Base-by-base conservation (phyloP, 2,888 invertebrate genomes). In the Pristionchus fissidentatus region DNA sequence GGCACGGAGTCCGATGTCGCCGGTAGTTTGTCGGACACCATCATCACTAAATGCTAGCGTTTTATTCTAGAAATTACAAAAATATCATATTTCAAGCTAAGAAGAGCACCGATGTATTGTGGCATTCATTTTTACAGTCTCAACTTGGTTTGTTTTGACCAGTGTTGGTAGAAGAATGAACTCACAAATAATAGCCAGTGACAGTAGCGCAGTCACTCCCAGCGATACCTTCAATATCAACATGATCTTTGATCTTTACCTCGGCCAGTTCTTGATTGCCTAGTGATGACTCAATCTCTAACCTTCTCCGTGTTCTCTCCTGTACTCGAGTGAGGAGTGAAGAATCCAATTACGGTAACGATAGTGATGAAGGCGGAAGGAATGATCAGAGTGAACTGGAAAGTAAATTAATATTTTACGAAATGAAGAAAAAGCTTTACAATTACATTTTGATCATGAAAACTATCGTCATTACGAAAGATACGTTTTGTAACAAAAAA, bases 281-380 rank as follows among this genome's bases (percentile, higher is more conserved):
- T n/a, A n/a, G n/a, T n/a, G n/a, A n/a, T n/a, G n/a, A n/a, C n/a
- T n/a, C n/a, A n/a, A 41, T 43, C 41, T 22, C 46, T 79, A 19
- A 89, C 91, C 86, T 92, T 92, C 83, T 92, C 92, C 10, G 90
- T 90, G 83, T 92, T 92, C 83, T 92, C 92, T 32, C 92, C 92
- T 2, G 91, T 91, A 8, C 90, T 89, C 0, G 90, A 90, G 81
- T 92, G 91, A 1, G 92, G 92, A 2, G 91, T 92, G 86, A 92
- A 92, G 78, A 91, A 92, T 41, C 92, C 92, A 84, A 92, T 90
- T 22, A 92, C 90, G 0, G 92, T 92, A 62, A 92, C 91, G 32
- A 91, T 90, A 10, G 91, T 92, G 84, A 92, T 92, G 83, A 92
- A 91, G 5, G 91, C 90, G 1, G 90, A 90, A 0, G 92, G 92